These are phyloP conservation scores for Pavo muticus DNA, from an alignment of 2,113 vertebrate genomes.

Conservation along the genomic window DNA sequence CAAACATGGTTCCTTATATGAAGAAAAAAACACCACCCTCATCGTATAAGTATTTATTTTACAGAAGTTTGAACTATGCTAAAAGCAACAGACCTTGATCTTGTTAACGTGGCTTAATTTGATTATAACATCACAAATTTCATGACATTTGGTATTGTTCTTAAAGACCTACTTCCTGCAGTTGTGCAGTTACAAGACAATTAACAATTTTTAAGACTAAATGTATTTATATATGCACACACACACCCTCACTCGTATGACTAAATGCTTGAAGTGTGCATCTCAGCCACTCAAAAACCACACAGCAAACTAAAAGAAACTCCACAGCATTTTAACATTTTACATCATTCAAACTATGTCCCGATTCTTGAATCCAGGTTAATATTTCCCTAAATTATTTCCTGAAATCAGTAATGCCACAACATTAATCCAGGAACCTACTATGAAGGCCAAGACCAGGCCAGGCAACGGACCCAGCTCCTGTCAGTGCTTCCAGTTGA, in stretches of 20 bases:
- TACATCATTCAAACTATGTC: background rate
- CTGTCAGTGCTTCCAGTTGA: background rate
- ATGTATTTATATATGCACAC: background rate
- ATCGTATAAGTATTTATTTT: background rate
- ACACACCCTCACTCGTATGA: background rate
- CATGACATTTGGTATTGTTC: background rate
- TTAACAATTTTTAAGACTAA: background rate
- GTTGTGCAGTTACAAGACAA: conserved; percentile 14
- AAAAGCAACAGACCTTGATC: background rate
- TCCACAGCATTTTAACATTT: background rate
- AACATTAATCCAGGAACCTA: background rate
- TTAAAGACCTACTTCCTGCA: background rate
- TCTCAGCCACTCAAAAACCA: background rate
- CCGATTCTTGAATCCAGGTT: background rate
- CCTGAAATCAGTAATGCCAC: background rate
- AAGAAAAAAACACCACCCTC: background rate
- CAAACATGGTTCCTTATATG: background rate
- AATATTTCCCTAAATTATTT: background rate
- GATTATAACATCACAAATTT: conserved; percentile 24
- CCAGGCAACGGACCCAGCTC: background rate
- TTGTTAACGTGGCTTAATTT: background rate
- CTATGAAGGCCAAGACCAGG: background rate
- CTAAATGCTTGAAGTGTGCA: background rate
- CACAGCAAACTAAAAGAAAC: background rate
- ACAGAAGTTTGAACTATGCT: background rate